Conservation (phyloP, 2,888 invertebrate genomes). For the Allolobophora icterica region DNA sequence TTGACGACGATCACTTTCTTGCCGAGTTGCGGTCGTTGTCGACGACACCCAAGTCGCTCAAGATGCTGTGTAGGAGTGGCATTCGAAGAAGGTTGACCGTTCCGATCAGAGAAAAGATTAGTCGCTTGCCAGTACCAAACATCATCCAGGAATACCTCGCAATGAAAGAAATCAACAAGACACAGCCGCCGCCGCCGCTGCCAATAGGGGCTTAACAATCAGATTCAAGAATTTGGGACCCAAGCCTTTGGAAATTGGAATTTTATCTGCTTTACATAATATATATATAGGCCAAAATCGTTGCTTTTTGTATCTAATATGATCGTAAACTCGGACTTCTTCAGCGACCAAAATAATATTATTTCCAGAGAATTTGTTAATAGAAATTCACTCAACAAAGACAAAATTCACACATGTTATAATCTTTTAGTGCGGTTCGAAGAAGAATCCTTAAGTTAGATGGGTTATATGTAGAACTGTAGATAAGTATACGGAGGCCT, state of each 20-base stretch:
- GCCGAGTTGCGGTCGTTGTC: constrained; percentile 21
- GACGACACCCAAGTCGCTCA: constrained; percentile 28
- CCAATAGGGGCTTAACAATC: background rate
- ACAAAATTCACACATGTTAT: background rate
- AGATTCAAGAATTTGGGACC: too few relatives aligned
- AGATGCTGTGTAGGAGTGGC: constrained; percentile 36
- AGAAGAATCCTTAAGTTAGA: too few relatives aligned
- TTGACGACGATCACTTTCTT: constrained; percentile 32
- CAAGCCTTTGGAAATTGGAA: background rate
- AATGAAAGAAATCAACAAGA: constrained; percentile 36
- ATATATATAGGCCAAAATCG: background rate
- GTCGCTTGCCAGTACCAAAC: constrained; percentile 33
- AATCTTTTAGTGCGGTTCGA: too few relatives aligned
- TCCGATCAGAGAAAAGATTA: constrained; percentile 32
- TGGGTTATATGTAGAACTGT: too few relatives aligned
- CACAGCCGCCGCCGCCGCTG: background rate
- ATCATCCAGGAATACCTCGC: constrained; percentile 38
- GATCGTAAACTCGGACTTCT: background rate
- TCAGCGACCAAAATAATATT: background rate
- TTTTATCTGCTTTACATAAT: background rate
- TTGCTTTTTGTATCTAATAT: background rate
- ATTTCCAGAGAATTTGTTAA: background rate
- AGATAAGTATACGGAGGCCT: too few relatives aligned
- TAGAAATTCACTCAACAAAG: background rate
- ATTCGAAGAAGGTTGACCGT: constrained; percentile 33